phyloP scores from a whole-genome alignment of 2,113 vertebrate species.

The Notiomystis cincta region DNA sequence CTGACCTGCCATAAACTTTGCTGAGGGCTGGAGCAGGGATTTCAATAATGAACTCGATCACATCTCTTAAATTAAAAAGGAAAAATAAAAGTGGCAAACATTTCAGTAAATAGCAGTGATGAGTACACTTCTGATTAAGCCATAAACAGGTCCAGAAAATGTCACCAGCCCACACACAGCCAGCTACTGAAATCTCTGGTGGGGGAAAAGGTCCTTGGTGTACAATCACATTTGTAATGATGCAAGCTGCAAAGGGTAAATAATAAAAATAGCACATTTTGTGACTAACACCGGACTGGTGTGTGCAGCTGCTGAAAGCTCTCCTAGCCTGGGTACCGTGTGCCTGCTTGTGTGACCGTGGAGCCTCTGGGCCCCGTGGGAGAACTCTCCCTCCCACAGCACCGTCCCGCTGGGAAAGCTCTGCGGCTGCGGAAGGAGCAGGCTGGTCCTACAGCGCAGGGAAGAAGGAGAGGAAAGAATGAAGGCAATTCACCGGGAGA shows the following conservation, averaged over 20 bases:
- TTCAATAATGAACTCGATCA: background rate
- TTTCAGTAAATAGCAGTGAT: background rate
- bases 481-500: background rate
- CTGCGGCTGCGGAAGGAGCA: background rate
- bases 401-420: background rate
- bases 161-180: background rate
- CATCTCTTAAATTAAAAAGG: background rate
- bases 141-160: background rate
- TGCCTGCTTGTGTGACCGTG: rapidly evolving
- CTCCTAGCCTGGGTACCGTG: rapidly evolving
- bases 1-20: background rate
- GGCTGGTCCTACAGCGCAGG: background rate
- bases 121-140: background rate
- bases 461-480: background rate
- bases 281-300: background rate
- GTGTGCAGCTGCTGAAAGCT: background rate
- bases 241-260: background rate
- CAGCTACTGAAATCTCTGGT: background rate
- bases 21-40: background rate
- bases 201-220: background rate
- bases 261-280: background rate
- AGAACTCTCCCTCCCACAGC: background rate
- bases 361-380: rapidly evolving
- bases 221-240: background rate
- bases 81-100: background rate